These are phyloP conservation scores for Ectropis grisescens DNA, from an alignment of 1,140 invertebrate genomes.

Conservation along the genomic window DNA sequence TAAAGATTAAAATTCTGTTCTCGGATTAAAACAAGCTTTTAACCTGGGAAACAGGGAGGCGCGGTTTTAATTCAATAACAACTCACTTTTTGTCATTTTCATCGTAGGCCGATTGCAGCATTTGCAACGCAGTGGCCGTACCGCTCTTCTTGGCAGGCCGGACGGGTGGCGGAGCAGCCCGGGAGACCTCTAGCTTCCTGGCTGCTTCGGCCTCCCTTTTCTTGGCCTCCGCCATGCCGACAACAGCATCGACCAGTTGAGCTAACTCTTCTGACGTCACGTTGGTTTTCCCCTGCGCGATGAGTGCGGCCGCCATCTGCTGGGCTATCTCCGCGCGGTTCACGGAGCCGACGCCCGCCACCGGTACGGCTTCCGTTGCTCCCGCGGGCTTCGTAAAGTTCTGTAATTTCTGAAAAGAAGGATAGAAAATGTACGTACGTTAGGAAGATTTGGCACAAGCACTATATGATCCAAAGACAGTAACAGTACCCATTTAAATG, in stretches of 20 bases:
- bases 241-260: constrained; percentile 82
- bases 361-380: constrained; percentile 30
- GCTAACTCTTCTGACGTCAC: constrained; percentile 82
- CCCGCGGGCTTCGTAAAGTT: too few species aligned
- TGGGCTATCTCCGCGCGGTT: constrained; percentile 81
- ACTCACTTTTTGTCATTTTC: constrained; percentile 44
- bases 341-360: constrained; percentile 78
- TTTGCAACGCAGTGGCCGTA: constrained; percentile 38
- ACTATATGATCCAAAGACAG: too few species aligned
- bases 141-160: constrained; percentile 4
- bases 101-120: constrained; percentile 50
- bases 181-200: constrained; percentile 10
- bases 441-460: too few species aligned
- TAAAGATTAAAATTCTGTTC: too few species aligned
- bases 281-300: constrained; percentile 83
- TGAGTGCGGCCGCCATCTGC: constrained; percentile 81
- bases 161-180: neutral
- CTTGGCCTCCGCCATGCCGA: constrained; percentile 65
- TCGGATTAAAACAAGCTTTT: too few species aligned
- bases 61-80: too few species aligned
- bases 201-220: constrained; percentile 28
- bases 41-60: too few species aligned
- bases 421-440: too few species aligned
- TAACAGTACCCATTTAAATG: too few species aligned
- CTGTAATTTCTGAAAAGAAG: too few species aligned